Percentiles rank a stretch among this genome's conserved stretches.
Conservation (phyloP, 2,113 vertebrate species). For the Neodontobutis hainanensis region DNA sequence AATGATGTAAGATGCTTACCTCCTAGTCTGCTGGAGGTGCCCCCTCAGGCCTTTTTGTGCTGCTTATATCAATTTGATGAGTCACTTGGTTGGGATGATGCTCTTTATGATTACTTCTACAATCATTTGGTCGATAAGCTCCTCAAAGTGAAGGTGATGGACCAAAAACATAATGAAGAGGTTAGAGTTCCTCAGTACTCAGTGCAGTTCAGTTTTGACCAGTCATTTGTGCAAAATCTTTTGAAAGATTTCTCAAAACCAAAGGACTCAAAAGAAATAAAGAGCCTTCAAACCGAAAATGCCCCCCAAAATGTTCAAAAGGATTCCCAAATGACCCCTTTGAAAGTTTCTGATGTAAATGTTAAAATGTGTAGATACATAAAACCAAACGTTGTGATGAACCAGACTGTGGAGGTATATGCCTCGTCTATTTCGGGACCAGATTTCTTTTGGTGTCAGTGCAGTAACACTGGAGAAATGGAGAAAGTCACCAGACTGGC, state of each 20-base stretch:
- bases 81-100: too few relatives aligned
- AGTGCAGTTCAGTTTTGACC: neutral
- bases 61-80: too few relatives aligned
- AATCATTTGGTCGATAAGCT: too few relatives aligned
- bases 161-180: too few relatives aligned
- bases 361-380: slow-evolving; percentile 38
- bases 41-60: too few relatives aligned
- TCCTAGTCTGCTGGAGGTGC: too few relatives aligned
- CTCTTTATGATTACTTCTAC: too few relatives aligned
- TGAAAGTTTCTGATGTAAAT: neutral
- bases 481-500: slow-evolving; percentile 70
- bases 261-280: neutral
- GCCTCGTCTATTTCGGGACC: slow-evolving; percentile 78
- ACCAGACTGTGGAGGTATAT: slow-evolving; percentile 72
- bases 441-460: slow-evolving; percentile 86
- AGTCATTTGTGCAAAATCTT: neutral
- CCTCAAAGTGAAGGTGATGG: too few relatives aligned
- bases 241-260: neutral
- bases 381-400: slow-evolving; percentile 69
- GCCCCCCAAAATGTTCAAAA: neutral
- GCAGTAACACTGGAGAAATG: slow-evolving; percentile 67
- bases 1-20: too few relatives aligned
- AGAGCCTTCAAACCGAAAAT: neutral
- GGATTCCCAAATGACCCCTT: neutral
- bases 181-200: too few relatives aligned